A percentile compares a stretch with the other conserved stretches of the same genome.
Conservation (phyloP, 2,797 vertebrate species). For the Lithobates pipiens region DNA sequence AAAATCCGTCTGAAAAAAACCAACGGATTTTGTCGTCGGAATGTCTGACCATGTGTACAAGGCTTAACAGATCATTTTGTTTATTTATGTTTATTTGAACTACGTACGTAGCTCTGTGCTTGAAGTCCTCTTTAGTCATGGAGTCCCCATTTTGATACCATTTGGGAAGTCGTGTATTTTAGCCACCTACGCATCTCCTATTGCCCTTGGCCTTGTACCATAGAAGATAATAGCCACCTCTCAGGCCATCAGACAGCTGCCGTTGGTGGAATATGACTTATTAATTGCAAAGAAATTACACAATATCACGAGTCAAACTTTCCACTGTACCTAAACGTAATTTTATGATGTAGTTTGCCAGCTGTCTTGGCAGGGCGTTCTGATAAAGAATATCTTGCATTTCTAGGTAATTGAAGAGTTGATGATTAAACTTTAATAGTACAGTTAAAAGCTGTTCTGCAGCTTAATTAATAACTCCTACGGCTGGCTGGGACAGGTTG, state of each 20-base stretch:
- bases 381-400: constrained; percentile 9
- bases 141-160: too few relatives aligned
- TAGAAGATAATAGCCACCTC: background rate
- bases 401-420: constrained; percentile 25
- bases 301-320: constrained; percentile 15
- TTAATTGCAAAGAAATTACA: background rate
- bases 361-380: constrained; percentile 4
- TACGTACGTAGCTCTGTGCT: too few relatives aligned
- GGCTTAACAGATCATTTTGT: too few relatives aligned
- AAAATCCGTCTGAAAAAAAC: too few relatives aligned
- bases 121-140: too few relatives aligned
- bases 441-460: background rate
- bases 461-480: constrained; percentile 52
- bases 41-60: too few relatives aligned
- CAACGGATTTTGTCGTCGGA: too few relatives aligned
- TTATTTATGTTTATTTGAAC: too few relatives aligned
- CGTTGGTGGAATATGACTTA: constrained; percentile 24
- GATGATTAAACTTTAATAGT: constrained; percentile 42
- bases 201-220: background rate
- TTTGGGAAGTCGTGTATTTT: too few relatives aligned
- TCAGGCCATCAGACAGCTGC: constrained; percentile 6
- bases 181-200: background rate
- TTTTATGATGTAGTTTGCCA: constrained; percentile 23
- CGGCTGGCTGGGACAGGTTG: constrained; percentile 10
- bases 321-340: constrained; percentile 9